Evolutionary conservation across 2,797 vertebrate species (phyloP), one percentile per base, ranked within the genome.

Genomic region (Melopsittacus undulatus): DNA sequence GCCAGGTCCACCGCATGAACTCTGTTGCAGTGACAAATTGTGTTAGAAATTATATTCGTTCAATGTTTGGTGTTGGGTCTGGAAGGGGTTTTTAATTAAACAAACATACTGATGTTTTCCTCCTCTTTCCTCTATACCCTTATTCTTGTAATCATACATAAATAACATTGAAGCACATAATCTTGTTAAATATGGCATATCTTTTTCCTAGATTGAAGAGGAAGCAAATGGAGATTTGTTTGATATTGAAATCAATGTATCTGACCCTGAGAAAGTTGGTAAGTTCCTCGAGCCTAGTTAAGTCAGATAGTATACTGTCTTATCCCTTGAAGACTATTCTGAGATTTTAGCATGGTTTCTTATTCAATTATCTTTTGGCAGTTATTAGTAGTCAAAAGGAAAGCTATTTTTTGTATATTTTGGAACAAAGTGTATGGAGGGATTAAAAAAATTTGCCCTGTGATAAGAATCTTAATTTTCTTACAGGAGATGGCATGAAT

Each of bases 261-360:
- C 99, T 20, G 99, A 99, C 95, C 99, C 99, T 20, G 99, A 99
- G 97, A 99, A 99, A 99, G 98, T 99, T 27, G 99, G 99, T 99
- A 96, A 98, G 99, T 98, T 64, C 8, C 73, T 99, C 98, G 13
- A 98, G 98, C 92, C 98, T 98, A 19, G 98, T 62, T 87, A 98
- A 98, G 94, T 99, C 98, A 98, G 97, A 98, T 34, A 98, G 97
- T 98, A 48, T 69, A 68, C 42, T 81, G 32, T 94, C 18, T 59
- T 92, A 68, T 12, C 14, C 6, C 18, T 36, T 74, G 38, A 51
- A 77, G 34, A 68, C 18, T 42, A 4, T 56, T 57, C 12, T 48
- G 49, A 79, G 10, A 62, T 67, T 57, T 90, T n/a, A 63, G 22
- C 7, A 7, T 81, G 9, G 67, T 63, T 76, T 84, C 22, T 27